phyloP scores from a whole-genome alignment of 2,888 invertebrate genomes.

The Sthenelais limicola region DNA sequence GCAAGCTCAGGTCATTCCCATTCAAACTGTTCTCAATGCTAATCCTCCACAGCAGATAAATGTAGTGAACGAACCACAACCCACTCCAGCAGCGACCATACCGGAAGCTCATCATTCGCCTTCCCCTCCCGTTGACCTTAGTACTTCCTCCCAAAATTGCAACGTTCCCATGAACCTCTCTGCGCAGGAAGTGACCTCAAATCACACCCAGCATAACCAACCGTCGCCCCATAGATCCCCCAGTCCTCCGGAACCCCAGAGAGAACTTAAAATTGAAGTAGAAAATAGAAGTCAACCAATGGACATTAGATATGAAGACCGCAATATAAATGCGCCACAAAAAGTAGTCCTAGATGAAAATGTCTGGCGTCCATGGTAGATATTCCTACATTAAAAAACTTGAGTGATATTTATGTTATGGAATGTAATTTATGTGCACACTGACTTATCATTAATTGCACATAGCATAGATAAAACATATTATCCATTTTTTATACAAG shows the following conservation, averaged over 20 bases:
- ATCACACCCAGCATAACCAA: too few relatives aligned
- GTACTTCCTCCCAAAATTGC: too few relatives aligned
- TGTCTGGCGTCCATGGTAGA: conserved; percentile 35
- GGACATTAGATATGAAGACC: neutral
- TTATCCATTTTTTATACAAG: too few relatives aligned
- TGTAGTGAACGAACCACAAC: neutral
- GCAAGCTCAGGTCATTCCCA: neutral
- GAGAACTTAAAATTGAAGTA: neutral
- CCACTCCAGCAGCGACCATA: neutral
- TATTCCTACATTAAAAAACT: neutral
- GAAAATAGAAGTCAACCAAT: neutral
- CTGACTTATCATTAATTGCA: too few relatives aligned
- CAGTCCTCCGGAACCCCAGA: too few relatives aligned
- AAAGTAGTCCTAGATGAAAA: neutral
- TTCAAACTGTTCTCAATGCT: too few relatives aligned
- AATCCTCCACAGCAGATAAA: neutral
- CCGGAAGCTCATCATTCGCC: neutral
- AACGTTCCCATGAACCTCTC: too few relatives aligned
- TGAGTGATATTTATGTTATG: neutral
- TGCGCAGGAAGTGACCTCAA: too few relatives aligned
- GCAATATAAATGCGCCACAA: neutral
- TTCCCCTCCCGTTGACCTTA: neutral
- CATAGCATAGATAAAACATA: too few relatives aligned
- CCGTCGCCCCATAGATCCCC: too few relatives aligned
- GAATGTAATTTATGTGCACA: too few relatives aligned